Evolutionary conservation across 2,888 invertebrate species (phyloP), one percentile per base, ranked within the genome.

Genomic region (Netelia inedita): DNA sequence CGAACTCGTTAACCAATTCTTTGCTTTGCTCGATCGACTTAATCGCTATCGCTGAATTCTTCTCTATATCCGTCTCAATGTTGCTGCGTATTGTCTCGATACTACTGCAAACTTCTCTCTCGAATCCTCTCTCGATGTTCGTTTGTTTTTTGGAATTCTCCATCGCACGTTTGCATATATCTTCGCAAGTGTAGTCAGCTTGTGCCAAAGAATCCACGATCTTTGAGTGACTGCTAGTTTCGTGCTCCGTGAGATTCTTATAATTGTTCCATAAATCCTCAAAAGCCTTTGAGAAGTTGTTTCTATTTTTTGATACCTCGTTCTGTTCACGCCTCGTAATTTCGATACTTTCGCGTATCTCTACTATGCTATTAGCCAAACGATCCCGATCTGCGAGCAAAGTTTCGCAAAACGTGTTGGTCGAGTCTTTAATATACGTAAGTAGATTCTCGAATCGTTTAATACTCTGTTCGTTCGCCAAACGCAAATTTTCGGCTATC

Each of bases 401-500:
- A 68, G 81, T 80, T 11, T 89, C 82, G 55, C 89, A 91, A 68
- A 91, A 81, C 2, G 82, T 73, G 53, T 88, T 80, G 9, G 91
- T 85, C n/a, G 90, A 89, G 61, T 90, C 87, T 28, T 90, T 90
- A 11, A 89, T 85, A n/a, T 85, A 87, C 21, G 57, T 80, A 2
- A 87, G 57, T 46, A 93, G 83, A 16, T 87, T 72, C 71, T 90
- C 87, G 28, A 93, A 85, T 79, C 91, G 92, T 46, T 87, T 69
- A 14, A 87, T 86, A 10, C 90, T 84, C 55, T 88, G 85, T 10
- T 89, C 78, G 21, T 88, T 88, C n/a, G 92, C 74, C 5, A 55
- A 43, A 28, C 85, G 88, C 16, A 93, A 86, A 83, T 91, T 91
- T 57, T 90, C 89, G 9, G 89, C 87, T 21, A 92, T 89, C 80